Evolutionary conservation across 2,888 invertebrate species (phyloP).

Genomic region (Leptopterna dolabrata): DNA sequence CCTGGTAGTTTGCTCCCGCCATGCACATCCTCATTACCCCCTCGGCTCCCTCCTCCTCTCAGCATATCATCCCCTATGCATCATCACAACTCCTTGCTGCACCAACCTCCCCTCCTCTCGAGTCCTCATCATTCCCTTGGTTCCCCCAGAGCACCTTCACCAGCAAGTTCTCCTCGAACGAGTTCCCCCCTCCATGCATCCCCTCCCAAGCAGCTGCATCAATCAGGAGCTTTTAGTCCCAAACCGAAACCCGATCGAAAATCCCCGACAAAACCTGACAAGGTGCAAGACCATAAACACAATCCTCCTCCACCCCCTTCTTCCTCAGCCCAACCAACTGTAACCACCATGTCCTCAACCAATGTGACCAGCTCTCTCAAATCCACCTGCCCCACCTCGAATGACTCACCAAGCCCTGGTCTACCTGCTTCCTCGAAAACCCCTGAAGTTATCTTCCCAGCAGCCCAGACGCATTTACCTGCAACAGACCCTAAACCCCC

Average conservation of each 20-base stretch:
- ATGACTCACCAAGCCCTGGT: neutral
- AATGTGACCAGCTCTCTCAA: neutral
- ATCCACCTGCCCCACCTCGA: neutral
- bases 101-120: neutral
- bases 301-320: neutral
- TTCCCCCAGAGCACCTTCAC: slow-evolving; percentile 32
- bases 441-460: neutral
- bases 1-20: slow-evolving; percentile 40
- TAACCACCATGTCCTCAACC: neutral
- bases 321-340: slow-evolving; percentile 12
- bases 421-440: neutral
- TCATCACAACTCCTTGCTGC: slow-evolving; percentile 35
- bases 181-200: slow-evolving; percentile 34
- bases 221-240: neutral
- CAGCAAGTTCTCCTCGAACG: slow-evolving; percentile 37
- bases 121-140: slow-evolving; percentile 25
- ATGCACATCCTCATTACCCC: slow-evolving; percentile 8
- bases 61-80: slow-evolving; percentile 40
- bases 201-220: slow-evolving; percentile 20
- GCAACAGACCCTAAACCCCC: neutral
- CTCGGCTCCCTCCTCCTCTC: slow-evolving; percentile 26
- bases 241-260: neutral
- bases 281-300: neutral
- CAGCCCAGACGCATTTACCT: neutral
- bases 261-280: neutral